Evolutionary conservation across 2,113 vertebrate genomes (phyloP).

Genomic region (Sapayoa aenigma): DNA sequence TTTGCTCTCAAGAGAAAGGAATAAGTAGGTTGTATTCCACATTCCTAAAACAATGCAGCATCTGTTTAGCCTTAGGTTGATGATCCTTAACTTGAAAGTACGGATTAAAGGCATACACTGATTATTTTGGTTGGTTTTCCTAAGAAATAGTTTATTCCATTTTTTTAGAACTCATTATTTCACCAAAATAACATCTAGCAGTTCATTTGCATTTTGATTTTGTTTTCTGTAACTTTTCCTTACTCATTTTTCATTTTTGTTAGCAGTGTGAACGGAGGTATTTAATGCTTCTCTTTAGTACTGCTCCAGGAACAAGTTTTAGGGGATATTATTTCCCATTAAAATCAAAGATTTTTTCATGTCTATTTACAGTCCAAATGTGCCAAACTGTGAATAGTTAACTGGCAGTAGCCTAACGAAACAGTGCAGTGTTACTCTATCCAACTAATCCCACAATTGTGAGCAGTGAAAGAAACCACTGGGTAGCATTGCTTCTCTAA

Average conservation of each 20-base stretch:
- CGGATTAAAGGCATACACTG: constrained; percentile 69
- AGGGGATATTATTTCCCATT: constrained; percentile 62
- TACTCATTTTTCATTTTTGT: constrained; percentile 37
- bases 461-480: constrained; percentile 66
- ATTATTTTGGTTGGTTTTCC: constrained; percentile 64
- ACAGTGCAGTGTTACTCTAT: constrained; percentile 77
- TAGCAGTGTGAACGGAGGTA: constrained; percentile 61
- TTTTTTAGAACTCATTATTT: constrained; percentile 52
- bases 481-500: constrained; percentile 66
- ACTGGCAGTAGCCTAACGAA: constrained; percentile 67
- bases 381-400: constrained; percentile 88
- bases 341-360: constrained; percentile 71
- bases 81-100: constrained; percentile 70
- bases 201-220: constrained; percentile 44
- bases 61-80: constrained; percentile 74
- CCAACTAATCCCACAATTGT: constrained; percentile 64
- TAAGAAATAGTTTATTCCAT: constrained; percentile 46
- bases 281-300: constrained; percentile 65
- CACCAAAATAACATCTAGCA: constrained; percentile 39
- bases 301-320: constrained; percentile 59
- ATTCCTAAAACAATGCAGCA: constrained; percentile 72
- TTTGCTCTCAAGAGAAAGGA: constrained; percentile 68
- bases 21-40: constrained; percentile 65
- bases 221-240: constrained; percentile 39
- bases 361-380: constrained; percentile 78